phyloP scores from a whole-genome alignment of 2,888 invertebrate species.

The Spisula solida region DNA sequence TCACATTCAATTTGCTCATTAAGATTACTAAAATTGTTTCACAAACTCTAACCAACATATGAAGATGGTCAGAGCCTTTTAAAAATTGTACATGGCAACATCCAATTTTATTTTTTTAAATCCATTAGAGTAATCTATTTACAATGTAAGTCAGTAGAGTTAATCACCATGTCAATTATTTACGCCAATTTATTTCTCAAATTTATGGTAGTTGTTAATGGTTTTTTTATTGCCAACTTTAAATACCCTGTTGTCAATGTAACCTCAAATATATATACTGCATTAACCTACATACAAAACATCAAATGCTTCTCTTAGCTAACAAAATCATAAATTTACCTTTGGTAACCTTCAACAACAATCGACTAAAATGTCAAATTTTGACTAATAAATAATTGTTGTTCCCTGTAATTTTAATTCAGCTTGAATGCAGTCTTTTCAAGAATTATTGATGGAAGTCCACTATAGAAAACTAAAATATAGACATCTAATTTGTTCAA shows the following conservation, averaged over 20 bases:
- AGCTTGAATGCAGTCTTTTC: background rate
- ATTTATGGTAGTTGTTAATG: background rate
- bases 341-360: background rate
- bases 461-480: too few relatives aligned
- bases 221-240: background rate
- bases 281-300: background rate
- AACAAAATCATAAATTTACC: background rate
- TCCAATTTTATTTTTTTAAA: too few relatives aligned
- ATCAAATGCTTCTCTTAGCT: background rate
- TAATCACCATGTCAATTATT: background rate
- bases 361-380: background rate
- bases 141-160: background rate
- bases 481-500: too few relatives aligned
- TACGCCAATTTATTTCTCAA: background rate
- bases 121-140: too few relatives aligned
- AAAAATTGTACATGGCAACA: too few relatives aligned
- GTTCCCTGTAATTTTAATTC: background rate
- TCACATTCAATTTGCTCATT: too few relatives aligned
- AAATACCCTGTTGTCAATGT: slow-evolving; percentile 2
- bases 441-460: too few relatives aligned
- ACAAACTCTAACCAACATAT: too few relatives aligned
- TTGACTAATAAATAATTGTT: background rate
- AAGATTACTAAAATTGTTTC: too few relatives aligned
- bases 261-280: background rate
- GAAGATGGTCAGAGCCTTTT: too few relatives aligned